Evolutionary conservation across 2,797 vertebrate genomes (phyloP), one percentile per base, ranked within the genome.

Genomic region (Thalassophryne amazonica): DNA sequence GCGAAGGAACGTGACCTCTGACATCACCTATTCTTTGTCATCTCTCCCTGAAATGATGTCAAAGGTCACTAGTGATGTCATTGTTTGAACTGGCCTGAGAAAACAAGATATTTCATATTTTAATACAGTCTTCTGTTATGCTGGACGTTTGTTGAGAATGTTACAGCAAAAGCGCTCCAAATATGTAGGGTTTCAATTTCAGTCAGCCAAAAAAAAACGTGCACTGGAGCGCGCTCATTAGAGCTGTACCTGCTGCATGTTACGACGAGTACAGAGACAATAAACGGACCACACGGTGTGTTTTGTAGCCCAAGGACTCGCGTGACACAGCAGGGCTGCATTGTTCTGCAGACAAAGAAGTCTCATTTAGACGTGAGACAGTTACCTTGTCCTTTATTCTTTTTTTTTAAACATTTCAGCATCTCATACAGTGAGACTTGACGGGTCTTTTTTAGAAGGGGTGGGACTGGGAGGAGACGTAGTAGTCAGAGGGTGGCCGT

Each of bases 291-390:
- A 82, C 84, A 73, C 69, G 45, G 74, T 78, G 76, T 61, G 86
- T 69, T 67, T 77, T 84, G 85, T 91, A 86, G 84, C 88, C 63
- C 22, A 61, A 80, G 76, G 74, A 80, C 72, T 40, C 69, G 54
- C 68, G 65, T 79, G 85, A 81, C 87, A 86, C 79, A 86, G 84
- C 70, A 60, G 84, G 84, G 86, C 63, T 32, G 57, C 73, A 85
- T 91, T 90, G 88, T 92, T 72, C 79, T 29, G 37, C 41, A 59
- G 76, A 85, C 88, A 90, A 91, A 88, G 82, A 78, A 51, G 48
- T 55, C 77, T 87, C 69, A 81, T 90, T 91, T 86, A 86, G 79
- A 71, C 57, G 24, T 36, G 1, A 65, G 77, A 78, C 82, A 84
- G 87, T 89, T 89, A 88, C 82, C 41, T 71, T 56, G 63, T 72